Conservation (phyloP, 2,797 vertebrate genomes). For the Telmatherina bonti region DNA sequence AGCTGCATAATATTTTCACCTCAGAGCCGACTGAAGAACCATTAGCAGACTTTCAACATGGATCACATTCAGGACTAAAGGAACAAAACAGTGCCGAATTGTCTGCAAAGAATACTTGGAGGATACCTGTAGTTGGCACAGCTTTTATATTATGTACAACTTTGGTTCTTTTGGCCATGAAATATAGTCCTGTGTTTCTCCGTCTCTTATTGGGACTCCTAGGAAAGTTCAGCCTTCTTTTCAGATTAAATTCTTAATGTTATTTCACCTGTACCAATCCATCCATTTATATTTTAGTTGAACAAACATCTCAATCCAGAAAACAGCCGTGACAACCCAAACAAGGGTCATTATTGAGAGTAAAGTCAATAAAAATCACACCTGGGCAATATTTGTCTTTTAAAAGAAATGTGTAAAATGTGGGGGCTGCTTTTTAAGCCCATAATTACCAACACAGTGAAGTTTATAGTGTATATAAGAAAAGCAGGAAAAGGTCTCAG, state of each 20-base stretch:
- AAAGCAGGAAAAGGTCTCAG: no score
- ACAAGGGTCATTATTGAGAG: no score
- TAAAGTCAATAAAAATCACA: no score
- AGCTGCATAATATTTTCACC: slow-evolving; percentile 25
- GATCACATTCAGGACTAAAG: background rate
- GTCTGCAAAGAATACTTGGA: slow-evolving; percentile 17
- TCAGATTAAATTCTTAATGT: background rate
- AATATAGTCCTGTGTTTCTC: background rate
- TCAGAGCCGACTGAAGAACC: slow-evolving; percentile 20
- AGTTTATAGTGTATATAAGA: no score
- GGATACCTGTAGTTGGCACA: background rate
- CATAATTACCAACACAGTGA: no score
- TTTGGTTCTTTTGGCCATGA: background rate
- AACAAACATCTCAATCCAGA: background rate
- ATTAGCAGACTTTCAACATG: slow-evolving; percentile 28
- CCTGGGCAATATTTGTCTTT: no score
- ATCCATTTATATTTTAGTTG: background rate
- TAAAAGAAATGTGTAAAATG: no score
- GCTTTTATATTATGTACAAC: background rate
- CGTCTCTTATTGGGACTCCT: background rate
- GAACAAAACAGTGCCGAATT: slow-evolving; percentile 2
- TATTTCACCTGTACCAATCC: background rate
- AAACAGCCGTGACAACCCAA: no score
- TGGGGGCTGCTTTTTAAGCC: no score
- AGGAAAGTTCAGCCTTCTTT: no score